phyloP scores from a whole-genome alignment of 1,140 invertebrate species.

The Arion vulgaris region DNA sequence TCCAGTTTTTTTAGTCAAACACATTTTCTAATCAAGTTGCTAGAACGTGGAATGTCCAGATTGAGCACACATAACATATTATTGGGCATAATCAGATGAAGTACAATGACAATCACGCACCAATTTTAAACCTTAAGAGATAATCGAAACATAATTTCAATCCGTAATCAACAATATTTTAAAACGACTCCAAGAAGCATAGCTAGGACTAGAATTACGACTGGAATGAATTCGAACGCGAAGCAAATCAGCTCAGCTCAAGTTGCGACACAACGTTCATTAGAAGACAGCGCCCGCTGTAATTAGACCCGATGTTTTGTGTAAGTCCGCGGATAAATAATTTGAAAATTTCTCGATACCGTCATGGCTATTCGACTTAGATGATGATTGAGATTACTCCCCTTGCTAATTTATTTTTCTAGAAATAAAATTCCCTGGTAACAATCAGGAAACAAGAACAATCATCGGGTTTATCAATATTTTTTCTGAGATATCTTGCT shows the following conservation, averaged over 20 bases:
- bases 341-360: background rate
- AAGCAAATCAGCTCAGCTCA: background rate
- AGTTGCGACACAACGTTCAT: background rate
- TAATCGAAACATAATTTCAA: background rate
- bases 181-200: background rate
- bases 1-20: too few species aligned
- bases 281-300: background rate
- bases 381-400: background rate
- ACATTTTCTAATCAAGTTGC: too few species aligned
- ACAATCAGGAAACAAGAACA: background rate
- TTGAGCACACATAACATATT: background rate
- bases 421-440: background rate
- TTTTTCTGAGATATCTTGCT: background rate
- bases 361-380: background rate
- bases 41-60: too few species aligned
- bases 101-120: background rate
- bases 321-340: background rate
- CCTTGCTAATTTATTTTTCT: background rate
- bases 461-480: background rate
- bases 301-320: background rate
- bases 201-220: background rate
- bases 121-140: background rate
- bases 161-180: slow-evolving; percentile 2
- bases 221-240: too few species aligned
- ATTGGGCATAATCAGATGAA: background rate